Evolutionary conservation across 2,113 vertebrate genomes (phyloP), one percentile per base, ranked within the genome.

Genomic region (Centropus unirufus): DNA sequence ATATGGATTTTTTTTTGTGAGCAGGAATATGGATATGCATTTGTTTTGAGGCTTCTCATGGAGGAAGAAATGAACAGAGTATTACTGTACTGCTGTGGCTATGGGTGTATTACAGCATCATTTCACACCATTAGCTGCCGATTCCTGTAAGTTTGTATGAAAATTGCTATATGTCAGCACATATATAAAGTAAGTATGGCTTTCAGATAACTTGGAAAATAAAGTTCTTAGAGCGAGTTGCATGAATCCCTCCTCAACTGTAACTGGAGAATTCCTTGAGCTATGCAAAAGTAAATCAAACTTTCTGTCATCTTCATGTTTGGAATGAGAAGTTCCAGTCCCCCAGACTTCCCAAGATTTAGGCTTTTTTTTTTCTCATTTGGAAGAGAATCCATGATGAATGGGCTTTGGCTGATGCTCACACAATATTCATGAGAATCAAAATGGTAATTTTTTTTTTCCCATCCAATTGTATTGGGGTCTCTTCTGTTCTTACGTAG

Each of bases 361-460:
- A 42, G 83, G 61, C 55, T 95, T 96, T 80, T 85, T 85, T 36
- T 9, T 36, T 36, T 36, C 72, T 93, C n/a, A 91, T 95, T 90
- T 96, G 54, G 80, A 94, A 96, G 85, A 86, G 34, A 85, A 80
- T 85, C 74, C 55, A 90, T 3, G 4, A 92, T 87, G 75, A 87
- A 88, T 8, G 77, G 80, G 20, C 26, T 39, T 59, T 94, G 74
- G 23, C 42, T 91, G 88, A 79, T 96, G 57, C 66, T 96, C 63
- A 87, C 84, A 92, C 47, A 96, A 91, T 90, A 93, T 93, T 90
- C 95, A 90, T 89, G 83, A 97, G 91, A 87, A 82, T 86, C 36
- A 47, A 90, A 98, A 95, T 42, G n/a, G 70, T 90, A 78, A 91
- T 92, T 97, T 85, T 96, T 75, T 97, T 95, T 97, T 95, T 93